phyloP scores from a whole-genome alignment of 2,888 invertebrate genomes.

The Dorcus hopei region DNA sequence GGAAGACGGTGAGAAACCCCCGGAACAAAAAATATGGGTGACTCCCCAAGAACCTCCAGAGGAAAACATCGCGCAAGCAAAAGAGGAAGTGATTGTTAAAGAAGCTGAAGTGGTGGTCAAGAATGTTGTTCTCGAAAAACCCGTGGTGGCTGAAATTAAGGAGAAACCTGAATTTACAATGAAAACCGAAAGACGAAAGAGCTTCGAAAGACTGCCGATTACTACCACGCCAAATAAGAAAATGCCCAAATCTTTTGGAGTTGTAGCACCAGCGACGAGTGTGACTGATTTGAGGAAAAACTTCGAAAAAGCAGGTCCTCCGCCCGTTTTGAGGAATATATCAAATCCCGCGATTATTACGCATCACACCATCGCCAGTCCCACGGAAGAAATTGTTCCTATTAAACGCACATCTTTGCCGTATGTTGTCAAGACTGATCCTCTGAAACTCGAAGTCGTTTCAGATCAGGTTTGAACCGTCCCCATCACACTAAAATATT shows the following conservation, averaged over 20 bases:
- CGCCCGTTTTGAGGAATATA: slow-evolving; percentile 8
- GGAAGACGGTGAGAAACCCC: slow-evolving; percentile 47
- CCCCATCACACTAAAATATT: neutral
- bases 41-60: too few relatives aligned
- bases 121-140: neutral
- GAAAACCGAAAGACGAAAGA: slow-evolving; percentile 54
- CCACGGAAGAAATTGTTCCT: slow-evolving; percentile 8
- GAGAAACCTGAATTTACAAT: neutral
- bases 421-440: neutral
- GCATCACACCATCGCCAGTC: neutral
- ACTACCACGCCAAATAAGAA: too few relatives aligned
- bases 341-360: neutral
- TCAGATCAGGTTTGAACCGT: neutral
- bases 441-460: slow-evolving; percentile 1
- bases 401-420: slow-evolving; percentile 17
- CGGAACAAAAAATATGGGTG: neutral
- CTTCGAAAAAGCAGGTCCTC: slow-evolving; percentile 48
- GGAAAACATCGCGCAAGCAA: too few relatives aligned
- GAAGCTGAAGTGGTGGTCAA: neutral
- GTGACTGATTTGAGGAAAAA: slow-evolving; percentile 60
- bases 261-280: slow-evolving; percentile 30
- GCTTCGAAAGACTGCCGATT: slow-evolving; percentile 47
- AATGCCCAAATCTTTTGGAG: slow-evolving; percentile 3
- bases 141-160: neutral
- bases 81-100: neutral